These are phyloP conservation scores for Thamnaconus septentrionalis DNA, from an alignment of 2,113 vertebrate genomes.

Conservation along the genomic window DNA sequence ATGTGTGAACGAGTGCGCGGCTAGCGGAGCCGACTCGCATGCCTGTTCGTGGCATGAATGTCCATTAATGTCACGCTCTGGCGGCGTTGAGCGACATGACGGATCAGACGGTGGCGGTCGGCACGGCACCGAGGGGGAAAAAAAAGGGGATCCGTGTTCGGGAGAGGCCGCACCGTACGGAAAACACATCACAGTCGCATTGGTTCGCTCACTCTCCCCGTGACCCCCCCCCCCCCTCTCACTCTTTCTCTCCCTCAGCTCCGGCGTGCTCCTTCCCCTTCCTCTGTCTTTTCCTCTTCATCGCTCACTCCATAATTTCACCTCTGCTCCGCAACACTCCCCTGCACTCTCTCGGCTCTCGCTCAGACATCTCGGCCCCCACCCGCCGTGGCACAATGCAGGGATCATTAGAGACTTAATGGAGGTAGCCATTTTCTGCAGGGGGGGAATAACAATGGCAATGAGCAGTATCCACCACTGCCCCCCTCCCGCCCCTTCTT, in stretches of 20 bases:
- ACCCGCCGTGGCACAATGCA: slow-evolving; percentile 52
- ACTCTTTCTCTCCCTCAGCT: slow-evolving; percentile 20
- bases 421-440: slow-evolving; percentile 67
- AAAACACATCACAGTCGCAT: slow-evolving; percentile 29
- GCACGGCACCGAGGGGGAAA: not conserved
- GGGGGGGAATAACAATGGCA: slow-evolving; percentile 58
- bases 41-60: slow-evolving; percentile 18
- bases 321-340: slow-evolving; percentile 45
- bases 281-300: slow-evolving; percentile 39
- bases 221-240: slow-evolving; percentile 13
- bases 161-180: slow-evolving; percentile 6
- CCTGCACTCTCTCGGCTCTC: slow-evolving; percentile 24
- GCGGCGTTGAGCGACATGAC: slow-evolving; percentile 11
- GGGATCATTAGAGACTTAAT: slow-evolving; percentile 72
- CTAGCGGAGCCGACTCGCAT: slow-evolving; percentile 1
- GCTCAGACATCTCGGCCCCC: slow-evolving; percentile 42
- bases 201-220: slow-evolving; percentile 28
- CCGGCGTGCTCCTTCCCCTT: not conserved
- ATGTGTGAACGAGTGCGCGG: slow-evolving; percentile 10
- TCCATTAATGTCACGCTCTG: slow-evolving; percentile 42
- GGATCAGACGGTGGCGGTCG: slow-evolving; percentile 9
- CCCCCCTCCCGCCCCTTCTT: slow-evolving; percentile 14
- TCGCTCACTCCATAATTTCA: slow-evolving; percentile 61
- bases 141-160: slow-evolving; percentile 4
- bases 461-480: slow-evolving; percentile 56